Evolutionary conservation across 2,797 vertebrate genomes (phyloP), one percentile per base, ranked within the genome.

Genomic region (Acanthis flammea): DNA sequence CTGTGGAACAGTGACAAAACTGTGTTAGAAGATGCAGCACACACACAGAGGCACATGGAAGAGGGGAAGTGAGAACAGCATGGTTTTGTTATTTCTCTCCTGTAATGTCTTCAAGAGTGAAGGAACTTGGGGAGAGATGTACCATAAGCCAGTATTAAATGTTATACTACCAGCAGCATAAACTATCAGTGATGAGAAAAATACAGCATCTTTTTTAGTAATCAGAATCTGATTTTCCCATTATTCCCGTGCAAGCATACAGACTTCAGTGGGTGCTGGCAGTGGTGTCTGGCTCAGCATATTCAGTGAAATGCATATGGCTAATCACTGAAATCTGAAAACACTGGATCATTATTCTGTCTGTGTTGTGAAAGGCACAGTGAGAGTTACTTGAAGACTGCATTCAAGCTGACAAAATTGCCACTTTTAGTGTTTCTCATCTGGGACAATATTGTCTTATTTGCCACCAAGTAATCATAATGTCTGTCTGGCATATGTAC

Each of bases 341-440:
- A 95, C 83, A 93, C 72, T 67, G 90, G 45, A 85, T 90, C 62
- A 6, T 0, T 0, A 19, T 81, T 51, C 70, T 94, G 58, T 78
- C 86, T 86, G 72, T 81, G 70, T 63, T 95, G 90, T 94, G 88
- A 93, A 94, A 91, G 28, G 57, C 60, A 47, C 35, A 74, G 63
- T 16, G 68, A 57, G 57, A 92, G n/a, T 47, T 65, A n/a, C 42
- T 90, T 37, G 72, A 70, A 82, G 72, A 57, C 53, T 93, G 77
- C 50, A 44, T 76, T 87, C 17, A 24, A 71, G 60, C 14, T 61
- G 71, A 27, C 85, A 92, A 92, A 72, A 45, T 14, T 66, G 19
- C 75, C 57, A 41, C 75, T 95, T 89, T 31, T 48, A 65, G 65
- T 89, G 67, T 82, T 95, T 92, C 45, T 93, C 88, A 63, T 89